These are phyloP conservation scores for Erythrolamprus reginae DNA, from an alignment of 2,113 vertebrate species.

Conservation along the genomic window DNA sequence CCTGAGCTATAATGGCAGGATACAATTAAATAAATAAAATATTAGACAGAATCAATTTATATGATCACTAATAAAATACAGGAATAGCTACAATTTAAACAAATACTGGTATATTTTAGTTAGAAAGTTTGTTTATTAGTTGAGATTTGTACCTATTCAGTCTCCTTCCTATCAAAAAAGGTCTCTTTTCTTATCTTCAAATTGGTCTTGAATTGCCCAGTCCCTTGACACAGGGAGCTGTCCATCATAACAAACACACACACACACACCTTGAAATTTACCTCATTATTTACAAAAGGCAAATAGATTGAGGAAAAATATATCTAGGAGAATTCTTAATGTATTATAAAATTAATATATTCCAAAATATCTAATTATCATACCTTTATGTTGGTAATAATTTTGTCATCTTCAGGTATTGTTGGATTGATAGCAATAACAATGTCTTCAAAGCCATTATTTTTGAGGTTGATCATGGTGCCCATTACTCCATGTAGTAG, in stretches of 20 bases:
- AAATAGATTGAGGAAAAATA: not conserved
- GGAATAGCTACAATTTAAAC: not conserved
- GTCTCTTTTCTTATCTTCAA: not conserved
- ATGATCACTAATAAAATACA: not conserved
- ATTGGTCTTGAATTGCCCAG: not conserved
- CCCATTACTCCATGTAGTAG: constrained; percentile 27
- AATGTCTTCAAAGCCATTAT: constrained; percentile 66
- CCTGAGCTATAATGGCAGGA: not conserved
- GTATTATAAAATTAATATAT: not conserved
- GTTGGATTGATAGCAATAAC: constrained; percentile 65
- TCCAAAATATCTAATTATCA: not conserved
- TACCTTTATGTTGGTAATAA: constrained; percentile 64
- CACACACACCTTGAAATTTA: not conserved
- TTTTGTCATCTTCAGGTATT: constrained; percentile 56
- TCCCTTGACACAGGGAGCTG: not conserved
- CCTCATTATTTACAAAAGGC: not conserved
- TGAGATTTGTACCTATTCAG: not conserved
- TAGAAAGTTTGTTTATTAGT: not conserved
- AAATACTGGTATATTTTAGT: not conserved
- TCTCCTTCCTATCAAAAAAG: not conserved
- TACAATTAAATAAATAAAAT: not conserved
- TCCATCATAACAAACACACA: not conserved
- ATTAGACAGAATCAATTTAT: not conserved
- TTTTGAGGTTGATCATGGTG: constrained; percentile 57
- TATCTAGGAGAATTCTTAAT: not conserved